Evolutionary conservation across 2,888 invertebrate species (phyloP).

Genomic region (Leuctra nigra): DNA sequence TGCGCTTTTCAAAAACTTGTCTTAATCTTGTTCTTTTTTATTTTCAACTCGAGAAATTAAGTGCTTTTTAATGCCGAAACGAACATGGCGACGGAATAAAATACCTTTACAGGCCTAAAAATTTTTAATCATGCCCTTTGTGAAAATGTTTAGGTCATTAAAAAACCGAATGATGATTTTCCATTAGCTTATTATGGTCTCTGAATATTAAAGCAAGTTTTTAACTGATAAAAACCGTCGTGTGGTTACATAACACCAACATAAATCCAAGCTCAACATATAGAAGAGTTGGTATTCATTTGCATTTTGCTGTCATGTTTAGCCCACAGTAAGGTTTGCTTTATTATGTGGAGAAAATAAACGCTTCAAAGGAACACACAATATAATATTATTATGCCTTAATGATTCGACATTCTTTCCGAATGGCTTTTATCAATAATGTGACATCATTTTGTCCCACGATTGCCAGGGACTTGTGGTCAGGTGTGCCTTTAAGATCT

Average conservation of each 20-base stretch:
- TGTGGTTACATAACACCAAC: neutral
- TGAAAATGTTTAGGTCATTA: conserved; percentile 11
- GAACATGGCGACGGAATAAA: neutral
- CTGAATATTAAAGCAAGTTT: conserved; percentile 16
- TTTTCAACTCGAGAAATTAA: neutral
- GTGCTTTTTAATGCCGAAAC: neutral
- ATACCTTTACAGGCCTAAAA: neutral
- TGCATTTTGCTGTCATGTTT: conserved; percentile 3
- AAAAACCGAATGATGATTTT: conserved; percentile 16
- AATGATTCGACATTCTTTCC: neutral
- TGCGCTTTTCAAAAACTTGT: too few species aligned
- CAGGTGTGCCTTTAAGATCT: neutral
- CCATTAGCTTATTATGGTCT: conserved; percentile 15
- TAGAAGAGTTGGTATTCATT: too few species aligned
- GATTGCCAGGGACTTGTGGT: neutral
- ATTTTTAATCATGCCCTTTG: neutral
- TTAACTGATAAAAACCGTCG: neutral
- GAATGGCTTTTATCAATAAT: neutral
- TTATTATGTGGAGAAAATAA: neutral
- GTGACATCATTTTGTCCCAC: conserved; percentile 8
- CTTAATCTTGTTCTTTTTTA: neutral
- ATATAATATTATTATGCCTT: neutral
- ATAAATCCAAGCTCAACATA: conserved; percentile 2
- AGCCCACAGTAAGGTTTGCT: neutral
- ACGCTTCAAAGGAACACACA: too few species aligned